These are phyloP conservation scores for Heliconius erato DNA, from an alignment of 2,888 invertebrate species.

Conservation along the genomic window DNA sequence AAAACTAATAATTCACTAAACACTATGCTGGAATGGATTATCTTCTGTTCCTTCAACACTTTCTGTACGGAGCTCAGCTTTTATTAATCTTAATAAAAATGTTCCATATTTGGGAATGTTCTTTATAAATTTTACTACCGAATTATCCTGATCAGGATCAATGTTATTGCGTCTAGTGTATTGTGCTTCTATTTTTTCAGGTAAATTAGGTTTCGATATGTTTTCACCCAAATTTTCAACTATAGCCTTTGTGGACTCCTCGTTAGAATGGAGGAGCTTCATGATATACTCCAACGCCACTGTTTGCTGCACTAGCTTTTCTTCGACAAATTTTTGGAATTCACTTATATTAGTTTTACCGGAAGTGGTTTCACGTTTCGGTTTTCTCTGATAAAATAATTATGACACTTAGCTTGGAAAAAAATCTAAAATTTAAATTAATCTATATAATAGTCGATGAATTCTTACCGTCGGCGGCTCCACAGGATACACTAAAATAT, in stretches of 20 bases:
- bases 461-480: constrained; percentile 59
- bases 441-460: background rate
- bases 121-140: constrained; percentile 63
- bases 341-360: constrained; percentile 48
- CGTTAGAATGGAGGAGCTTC: constrained; percentile 58
- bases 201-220: constrained; percentile 61
- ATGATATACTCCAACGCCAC: constrained; percentile 69
- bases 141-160: constrained; percentile 53
- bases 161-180: constrained; percentile 56
- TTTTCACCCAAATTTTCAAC: constrained; percentile 61
- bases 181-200: constrained; percentile 64
- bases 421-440: background rate
- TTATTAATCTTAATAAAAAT: constrained; percentile 63
- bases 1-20: constrained; percentile 12
- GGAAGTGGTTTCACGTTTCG: constrained; percentile 58
- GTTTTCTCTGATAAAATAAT: constrained; percentile 63
- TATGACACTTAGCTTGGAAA: constrained; percentile 33
- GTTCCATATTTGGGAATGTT: constrained; percentile 67
- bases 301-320: constrained; percentile 67
- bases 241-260: constrained; percentile 61
- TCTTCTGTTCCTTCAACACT: constrained; percentile 60
- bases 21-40: constrained; percentile 41
- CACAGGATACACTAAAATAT: constrained; percentile 57
- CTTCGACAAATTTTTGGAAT: constrained; percentile 63
- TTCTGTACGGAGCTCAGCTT: constrained; percentile 57